These are phyloP conservation scores for Hydropotes inermis DNA, from an alignment of 2,113 vertebrate genomes.

Conservation along the genomic window DNA sequence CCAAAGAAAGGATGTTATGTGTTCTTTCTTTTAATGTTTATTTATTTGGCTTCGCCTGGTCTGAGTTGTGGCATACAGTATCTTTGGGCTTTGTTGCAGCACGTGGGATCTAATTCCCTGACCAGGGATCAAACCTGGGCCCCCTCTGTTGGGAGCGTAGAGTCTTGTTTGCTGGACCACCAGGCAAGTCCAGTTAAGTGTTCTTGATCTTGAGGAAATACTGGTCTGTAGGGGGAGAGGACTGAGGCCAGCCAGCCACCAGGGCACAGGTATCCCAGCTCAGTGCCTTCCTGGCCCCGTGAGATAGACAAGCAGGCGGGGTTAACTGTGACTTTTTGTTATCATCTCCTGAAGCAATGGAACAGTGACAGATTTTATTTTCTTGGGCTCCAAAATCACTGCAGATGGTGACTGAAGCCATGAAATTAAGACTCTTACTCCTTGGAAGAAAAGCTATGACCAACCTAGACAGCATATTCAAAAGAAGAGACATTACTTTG, in stretches of 20 bases:
- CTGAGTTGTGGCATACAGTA: not conserved
- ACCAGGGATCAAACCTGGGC: not conserved
- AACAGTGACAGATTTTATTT: not conserved
- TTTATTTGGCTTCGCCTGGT: not conserved
- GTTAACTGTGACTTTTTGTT: not conserved
- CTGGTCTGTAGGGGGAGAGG: not conserved
- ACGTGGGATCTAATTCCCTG: not conserved
- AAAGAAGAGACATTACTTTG: not conserved
- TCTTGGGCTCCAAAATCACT: not conserved
- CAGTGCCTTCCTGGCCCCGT: fast-evolving
- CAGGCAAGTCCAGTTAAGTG: not conserved
- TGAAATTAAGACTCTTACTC: not conserved
- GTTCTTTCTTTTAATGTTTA: not conserved
- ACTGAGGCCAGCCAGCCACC: not conserved
- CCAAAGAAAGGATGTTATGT: not conserved
- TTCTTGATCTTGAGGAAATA: not conserved
- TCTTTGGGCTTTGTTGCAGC: not conserved
- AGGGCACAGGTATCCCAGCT: not conserved
- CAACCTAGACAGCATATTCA: not conserved
- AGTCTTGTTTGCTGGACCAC: not conserved
- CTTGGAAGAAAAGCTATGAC: not conserved
- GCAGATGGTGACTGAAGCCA: not conserved
- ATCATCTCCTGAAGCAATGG: not conserved
- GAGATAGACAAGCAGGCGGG: not conserved
- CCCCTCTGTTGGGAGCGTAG: not conserved